These are phyloP conservation scores for Globicephala melas DNA, from an alignment of 2,113 vertebrate species.

Conservation along the genomic window DNA sequence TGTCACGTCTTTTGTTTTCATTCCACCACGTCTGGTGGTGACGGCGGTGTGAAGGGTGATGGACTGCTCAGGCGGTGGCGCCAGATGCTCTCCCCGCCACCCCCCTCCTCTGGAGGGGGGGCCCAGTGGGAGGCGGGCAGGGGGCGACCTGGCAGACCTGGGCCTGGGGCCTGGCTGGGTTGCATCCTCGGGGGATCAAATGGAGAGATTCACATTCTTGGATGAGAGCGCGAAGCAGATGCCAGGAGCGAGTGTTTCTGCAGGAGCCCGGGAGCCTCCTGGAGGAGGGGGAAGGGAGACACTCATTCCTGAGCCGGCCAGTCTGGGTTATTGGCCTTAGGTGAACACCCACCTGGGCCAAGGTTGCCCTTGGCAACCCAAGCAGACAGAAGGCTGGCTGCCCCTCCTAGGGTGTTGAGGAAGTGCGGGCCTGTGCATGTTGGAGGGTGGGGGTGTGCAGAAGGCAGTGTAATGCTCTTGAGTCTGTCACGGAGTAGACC, in stretches of 20 bases:
- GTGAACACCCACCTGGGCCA: fast-evolving
- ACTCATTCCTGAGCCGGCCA: fast-evolving
- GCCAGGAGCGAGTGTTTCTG: not conserved
- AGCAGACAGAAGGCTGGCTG: not conserved
- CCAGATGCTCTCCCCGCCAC: conserved; percentile 70
- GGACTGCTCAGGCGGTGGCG: conserved; percentile 75
- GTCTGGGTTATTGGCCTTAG: not conserved
- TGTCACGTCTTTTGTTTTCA: conserved; percentile 87
- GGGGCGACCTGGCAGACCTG: not conserved
- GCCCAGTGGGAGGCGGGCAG: fast-evolving
- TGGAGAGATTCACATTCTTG: not conserved
- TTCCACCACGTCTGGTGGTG: conserved; percentile 76
- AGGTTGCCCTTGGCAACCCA: not conserved
- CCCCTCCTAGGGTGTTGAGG: not conserved
- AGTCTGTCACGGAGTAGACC: fast-evolving
- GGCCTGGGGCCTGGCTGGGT: not conserved
- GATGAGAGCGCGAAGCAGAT: not conserved
- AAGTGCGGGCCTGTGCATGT: fast-evolving
- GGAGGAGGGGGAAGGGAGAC: not conserved
- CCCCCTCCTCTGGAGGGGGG: not conserved
- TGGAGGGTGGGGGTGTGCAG: not conserved
- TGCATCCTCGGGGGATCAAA: not conserved
- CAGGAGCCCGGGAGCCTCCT: fast-evolving
- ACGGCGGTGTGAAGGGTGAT: conserved; percentile 72
- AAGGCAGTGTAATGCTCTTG: fast-evolving